Evolutionary conservation across 2,113 vertebrate species (phyloP).

Genomic region (Formicarius rufipectus): DNA sequence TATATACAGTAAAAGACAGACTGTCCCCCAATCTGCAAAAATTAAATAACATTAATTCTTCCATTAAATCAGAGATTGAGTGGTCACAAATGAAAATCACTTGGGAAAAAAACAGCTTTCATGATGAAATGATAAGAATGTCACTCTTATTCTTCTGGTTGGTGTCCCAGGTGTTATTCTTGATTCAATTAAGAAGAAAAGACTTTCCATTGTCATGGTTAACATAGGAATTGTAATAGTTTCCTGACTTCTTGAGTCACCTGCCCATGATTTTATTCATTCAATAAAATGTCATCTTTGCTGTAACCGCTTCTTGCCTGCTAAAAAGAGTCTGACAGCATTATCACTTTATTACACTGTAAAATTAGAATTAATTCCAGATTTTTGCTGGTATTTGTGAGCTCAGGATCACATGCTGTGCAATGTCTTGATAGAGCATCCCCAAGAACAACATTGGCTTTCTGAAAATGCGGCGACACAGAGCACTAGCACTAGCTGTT

Average conservation of each 20-base stretch:
- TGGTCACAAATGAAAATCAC: neutral
- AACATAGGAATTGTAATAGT: neutral
- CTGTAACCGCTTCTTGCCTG: neutral
- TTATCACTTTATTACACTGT: neutral
- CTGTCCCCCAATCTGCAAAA: neutral
- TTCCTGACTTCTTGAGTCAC: neutral
- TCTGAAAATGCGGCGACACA: neutral
- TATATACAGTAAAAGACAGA: neutral
- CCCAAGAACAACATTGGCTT: neutral
- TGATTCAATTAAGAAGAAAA: neutral
- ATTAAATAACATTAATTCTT: neutral
- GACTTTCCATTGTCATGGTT: neutral
- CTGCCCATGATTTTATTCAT: neutral
- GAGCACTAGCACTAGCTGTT: neutral
- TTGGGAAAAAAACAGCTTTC: neutral
- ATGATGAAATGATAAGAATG: neutral
- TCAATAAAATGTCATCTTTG: neutral
- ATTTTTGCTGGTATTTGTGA: neutral
- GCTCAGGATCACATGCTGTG: neutral
- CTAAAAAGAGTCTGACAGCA: neutral
- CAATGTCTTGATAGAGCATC: neutral
- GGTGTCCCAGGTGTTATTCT: neutral
- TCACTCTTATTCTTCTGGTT: neutral
- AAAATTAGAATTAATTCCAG: conserved; percentile 6
- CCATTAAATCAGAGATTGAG: neutral